Percentiles rank a stretch among this genome's conserved stretches.
phyloP scores from a whole-genome alignment of 2,888 invertebrate species.

The Acanthopleura granulata region DNA sequence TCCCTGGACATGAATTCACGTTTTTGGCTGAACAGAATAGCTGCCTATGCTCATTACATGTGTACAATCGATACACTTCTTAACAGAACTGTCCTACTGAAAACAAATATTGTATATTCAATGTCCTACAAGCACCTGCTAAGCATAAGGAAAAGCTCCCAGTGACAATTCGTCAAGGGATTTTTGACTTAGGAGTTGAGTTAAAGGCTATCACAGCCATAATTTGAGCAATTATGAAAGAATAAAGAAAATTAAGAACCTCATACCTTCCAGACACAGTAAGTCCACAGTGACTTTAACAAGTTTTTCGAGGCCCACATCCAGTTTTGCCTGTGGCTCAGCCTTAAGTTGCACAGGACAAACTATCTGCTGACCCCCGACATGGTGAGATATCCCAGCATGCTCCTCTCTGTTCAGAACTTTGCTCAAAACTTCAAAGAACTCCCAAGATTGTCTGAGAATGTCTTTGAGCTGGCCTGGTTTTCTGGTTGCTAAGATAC shows the following conservation, averaged over 20 bases:
- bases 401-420: neutral
- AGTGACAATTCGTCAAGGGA: no score
- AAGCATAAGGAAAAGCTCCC: no score
- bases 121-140: no score
- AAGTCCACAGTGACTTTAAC: conserved; percentile 38
- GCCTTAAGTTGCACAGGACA: conserved; percentile 25
- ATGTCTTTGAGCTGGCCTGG: conserved; percentile 45
- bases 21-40: no score
- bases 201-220: no score
- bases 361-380: conserved; percentile 20
- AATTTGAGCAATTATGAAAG: no score
- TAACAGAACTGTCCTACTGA: no score
- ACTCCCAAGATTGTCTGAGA: conserved; percentile 40
- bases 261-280: conserved; percentile 44
- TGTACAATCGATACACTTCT: no score
- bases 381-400: conserved; percentile 14
- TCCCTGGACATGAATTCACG: no score
- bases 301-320: conserved; percentile 44
- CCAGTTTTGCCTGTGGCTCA: conserved; percentile 40
- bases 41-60: no score
- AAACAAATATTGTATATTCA: no score
- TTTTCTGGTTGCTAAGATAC: conserved; percentile 35
- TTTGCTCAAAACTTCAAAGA: conserved; percentile 26
- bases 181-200: no score
- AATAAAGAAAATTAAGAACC: neutral